Percentiles rank a stretch among this genome's conserved stretches.
phyloP scores from a whole-genome alignment of 2,113 vertebrate species.

The Sander vitreus region DNA sequence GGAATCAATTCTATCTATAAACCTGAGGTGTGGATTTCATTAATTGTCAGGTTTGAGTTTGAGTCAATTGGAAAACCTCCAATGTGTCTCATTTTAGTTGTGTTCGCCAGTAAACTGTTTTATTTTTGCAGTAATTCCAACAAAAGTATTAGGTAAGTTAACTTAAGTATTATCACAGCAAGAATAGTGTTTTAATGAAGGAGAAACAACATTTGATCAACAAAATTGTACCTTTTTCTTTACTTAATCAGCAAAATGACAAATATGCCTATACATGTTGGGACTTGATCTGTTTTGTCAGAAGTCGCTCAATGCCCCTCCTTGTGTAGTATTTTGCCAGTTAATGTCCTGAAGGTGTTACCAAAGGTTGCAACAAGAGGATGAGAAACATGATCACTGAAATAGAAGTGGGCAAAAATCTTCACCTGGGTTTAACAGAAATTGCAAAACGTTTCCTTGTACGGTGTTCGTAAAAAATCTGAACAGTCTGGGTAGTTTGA shows the following conservation, averaged over 20 bases:
- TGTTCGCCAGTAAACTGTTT: background rate
- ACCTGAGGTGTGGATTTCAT: conserved; percentile 35
- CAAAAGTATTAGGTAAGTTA: conserved; percentile 51
- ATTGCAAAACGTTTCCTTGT: background rate
- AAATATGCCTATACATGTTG: conserved; percentile 20
- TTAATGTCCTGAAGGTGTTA: conserved; percentile 67
- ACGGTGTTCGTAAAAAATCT: background rate
- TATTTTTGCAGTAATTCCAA: conserved; percentile 3
- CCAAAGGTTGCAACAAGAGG: conserved; percentile 70
- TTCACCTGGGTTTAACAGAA: conserved; percentile 42
- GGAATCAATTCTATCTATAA: conserved; percentile 37
- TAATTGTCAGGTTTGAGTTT: conserved; percentile 8
- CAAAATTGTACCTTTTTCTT: conserved; percentile 26
- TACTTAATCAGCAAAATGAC: conserved; percentile 34
- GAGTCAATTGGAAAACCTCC: conserved; percentile 12
- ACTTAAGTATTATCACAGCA: conserved; percentile 30
- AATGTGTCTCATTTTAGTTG: conserved; percentile 19
- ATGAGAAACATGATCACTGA: conserved; percentile 61
- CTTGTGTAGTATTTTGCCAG: conserved; percentile 38
- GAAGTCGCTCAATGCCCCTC: conserved; percentile 60
- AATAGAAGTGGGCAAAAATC: conserved; percentile 34
- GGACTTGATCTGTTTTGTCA: conserved; percentile 18
- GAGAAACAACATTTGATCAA: conserved; percentile 41
- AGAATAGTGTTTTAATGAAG: conserved; percentile 53
- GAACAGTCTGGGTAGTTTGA: background rate